These are phyloP conservation scores for Tetramorium bicarinatum DNA, from an alignment of 2,888 invertebrate genomes.

Conservation along the genomic window DNA sequence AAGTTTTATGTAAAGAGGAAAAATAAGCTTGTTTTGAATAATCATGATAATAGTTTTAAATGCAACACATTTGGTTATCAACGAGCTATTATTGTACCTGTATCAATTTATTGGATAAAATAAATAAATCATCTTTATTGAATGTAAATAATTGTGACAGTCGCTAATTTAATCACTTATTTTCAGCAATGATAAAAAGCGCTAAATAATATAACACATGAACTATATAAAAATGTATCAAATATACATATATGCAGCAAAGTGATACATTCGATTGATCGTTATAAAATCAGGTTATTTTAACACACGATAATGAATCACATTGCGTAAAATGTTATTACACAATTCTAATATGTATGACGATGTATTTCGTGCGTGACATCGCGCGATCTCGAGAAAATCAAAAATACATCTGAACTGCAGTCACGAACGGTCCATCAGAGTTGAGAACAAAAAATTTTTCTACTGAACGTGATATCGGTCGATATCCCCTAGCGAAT, in stretches of 20 bases:
- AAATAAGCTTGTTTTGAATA: not conserved
- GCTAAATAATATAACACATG: not conserved
- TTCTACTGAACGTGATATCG: slow-evolving; percentile 45
- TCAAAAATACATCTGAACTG: slow-evolving; percentile 57
- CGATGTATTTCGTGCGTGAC: slow-evolving; percentile 33
- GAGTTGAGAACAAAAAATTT: slow-evolving; percentile 53
- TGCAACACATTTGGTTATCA: not conserved
- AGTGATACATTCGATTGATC: not conserved
- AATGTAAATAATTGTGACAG: not conserved
- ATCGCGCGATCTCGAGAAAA: slow-evolving; percentile 39
- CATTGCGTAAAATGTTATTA: slow-evolving; percentile 58
- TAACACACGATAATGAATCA: slow-evolving; percentile 62
- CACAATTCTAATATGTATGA: slow-evolving; percentile 46
- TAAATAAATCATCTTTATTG: not conserved
- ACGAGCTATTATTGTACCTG: not conserved
- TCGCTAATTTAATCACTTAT: not conserved
- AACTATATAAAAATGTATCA: slow-evolving; percentile 18
- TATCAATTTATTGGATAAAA: slow-evolving; percentile 5
- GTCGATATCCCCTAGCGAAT: slow-evolving; percentile 50
- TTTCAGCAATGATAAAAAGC: slow-evolving; percentile 23
- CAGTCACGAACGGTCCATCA: slow-evolving; percentile 6
- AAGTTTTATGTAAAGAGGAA: too few relatives aligned
- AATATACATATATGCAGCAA: not conserved
- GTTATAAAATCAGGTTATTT: slow-evolving; percentile 47
- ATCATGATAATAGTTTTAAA: not conserved